phyloP scores from a whole-genome alignment of 2,113 vertebrate genomes.

The Capricornis sumatraensis region DNA sequence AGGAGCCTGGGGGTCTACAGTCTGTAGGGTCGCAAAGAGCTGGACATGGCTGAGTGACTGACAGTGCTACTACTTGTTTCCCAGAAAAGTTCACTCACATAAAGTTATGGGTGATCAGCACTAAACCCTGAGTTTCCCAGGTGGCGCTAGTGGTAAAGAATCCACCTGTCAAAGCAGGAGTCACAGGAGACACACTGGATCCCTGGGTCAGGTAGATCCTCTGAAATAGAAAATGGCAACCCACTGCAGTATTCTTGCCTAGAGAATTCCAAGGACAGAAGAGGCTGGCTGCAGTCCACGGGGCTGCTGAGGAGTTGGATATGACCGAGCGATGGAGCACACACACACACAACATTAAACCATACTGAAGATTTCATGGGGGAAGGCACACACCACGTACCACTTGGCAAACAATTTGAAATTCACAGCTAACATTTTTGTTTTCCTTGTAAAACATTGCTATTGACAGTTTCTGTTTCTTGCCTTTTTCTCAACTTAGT shows the following conservation, averaged over 20 bases:
- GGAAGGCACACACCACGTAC: background rate
- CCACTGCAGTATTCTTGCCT: background rate
- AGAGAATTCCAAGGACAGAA: background rate
- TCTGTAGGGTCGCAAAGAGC: accelerated
- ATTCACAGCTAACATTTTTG: background rate
- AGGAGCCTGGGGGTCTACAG: background rate
- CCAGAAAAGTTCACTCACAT: background rate
- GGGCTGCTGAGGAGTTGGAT: background rate
- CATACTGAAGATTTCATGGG: background rate
- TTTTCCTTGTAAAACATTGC: background rate
- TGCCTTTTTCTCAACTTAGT: background rate
- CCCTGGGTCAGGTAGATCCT: background rate
- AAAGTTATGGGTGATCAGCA: background rate
- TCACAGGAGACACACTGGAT: background rate
- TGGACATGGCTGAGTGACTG: background rate
- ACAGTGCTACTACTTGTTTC: background rate
- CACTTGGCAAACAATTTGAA: background rate
- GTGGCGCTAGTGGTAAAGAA: background rate
- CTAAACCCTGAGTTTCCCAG: background rate
- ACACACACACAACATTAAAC: background rate
- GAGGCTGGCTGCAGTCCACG: background rate
- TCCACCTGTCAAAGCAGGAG: background rate
- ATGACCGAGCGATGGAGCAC: accelerated
- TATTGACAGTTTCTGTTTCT: background rate
- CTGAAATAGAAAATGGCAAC: background rate